phyloP scores from a whole-genome alignment of 2,888 invertebrate genomes.

The Parelbella ahira region DNA sequence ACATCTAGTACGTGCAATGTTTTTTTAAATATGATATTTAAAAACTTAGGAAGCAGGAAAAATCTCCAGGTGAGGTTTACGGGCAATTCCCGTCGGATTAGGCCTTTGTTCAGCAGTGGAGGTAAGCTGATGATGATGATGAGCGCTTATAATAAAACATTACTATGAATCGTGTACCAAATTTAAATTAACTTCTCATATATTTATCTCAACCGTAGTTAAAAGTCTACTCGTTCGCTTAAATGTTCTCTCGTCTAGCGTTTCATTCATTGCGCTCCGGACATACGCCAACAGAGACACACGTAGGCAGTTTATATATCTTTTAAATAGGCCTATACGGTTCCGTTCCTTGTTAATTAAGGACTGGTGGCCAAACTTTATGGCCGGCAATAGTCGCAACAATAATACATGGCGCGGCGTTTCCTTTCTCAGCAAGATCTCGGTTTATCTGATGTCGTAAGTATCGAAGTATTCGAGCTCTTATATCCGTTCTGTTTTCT shows the following conservation, averaged over 20 bases:
- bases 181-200: too few relatives aligned
- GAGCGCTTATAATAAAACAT: too few relatives aligned
- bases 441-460: constrained; percentile 65
- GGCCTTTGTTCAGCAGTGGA: too few relatives aligned
- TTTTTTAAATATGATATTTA: too few relatives aligned
- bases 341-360: constrained; percentile 66
- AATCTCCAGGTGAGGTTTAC: too few relatives aligned
- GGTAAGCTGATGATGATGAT: too few relatives aligned
- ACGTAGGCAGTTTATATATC: constrained; percentile 23
- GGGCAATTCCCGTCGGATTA: too few relatives aligned
- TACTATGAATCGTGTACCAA: too few relatives aligned
- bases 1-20: too few relatives aligned
- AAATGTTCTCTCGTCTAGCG: constrained; percentile 1
- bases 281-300: constrained; percentile 14
- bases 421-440: constrained; percentile 50
- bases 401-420: constrained; percentile 56
- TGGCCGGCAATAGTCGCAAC: constrained; percentile 60
- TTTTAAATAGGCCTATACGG: constrained; percentile 40
- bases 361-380: constrained; percentile 53
- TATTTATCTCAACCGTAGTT: too few relatives aligned
- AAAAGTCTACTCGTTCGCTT: too few relatives aligned
- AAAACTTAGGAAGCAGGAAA: too few relatives aligned
- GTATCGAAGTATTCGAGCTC: constrained; percentile 54
- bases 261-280: constrained; percentile 13
- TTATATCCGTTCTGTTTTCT: constrained; percentile 46